Conservation (phyloP, 1,140 invertebrate genomes). For the Drosophila lowei region DNA sequence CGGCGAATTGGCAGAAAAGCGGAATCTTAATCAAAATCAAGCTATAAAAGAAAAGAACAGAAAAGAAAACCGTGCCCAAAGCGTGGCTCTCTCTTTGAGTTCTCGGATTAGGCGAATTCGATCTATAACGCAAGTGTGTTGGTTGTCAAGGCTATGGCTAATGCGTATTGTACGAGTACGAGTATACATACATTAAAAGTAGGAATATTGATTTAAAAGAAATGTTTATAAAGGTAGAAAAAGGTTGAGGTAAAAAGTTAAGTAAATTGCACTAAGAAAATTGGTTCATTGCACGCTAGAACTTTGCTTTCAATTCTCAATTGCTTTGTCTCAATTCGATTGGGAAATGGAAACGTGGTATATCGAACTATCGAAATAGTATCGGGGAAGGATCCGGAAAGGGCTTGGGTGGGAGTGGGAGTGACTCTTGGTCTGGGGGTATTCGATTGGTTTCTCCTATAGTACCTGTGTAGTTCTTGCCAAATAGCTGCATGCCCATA, state of each 20-base stretch:
- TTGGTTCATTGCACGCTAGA: slow-evolving; percentile 66
- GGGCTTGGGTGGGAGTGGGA: neutral
- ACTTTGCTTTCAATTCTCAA: slow-evolving; percentile 52
- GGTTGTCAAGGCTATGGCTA: slow-evolving; percentile 6
- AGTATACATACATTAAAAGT: slow-evolving; percentile 4
- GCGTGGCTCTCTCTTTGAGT: slow-evolving; percentile 36
- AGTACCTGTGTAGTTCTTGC: slow-evolving; percentile 94
- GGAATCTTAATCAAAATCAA: slow-evolving; percentile 25
- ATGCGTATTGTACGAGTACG: slow-evolving; percentile 1
- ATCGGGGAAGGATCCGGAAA: neutral
- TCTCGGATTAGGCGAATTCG: slow-evolving; percentile 29
- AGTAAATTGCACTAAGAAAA: slow-evolving; percentile 51
- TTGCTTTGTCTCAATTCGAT: slow-evolving; percentile 2
- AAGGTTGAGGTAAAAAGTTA: slow-evolving; percentile 28
- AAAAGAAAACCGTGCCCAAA: slow-evolving; percentile 67
- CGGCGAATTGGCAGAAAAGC: slow-evolving; percentile 35
- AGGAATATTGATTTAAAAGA: slow-evolving; percentile 24
- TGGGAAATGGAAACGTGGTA: neutral
- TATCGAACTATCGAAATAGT: no score
- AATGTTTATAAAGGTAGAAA: slow-evolving; percentile 22
- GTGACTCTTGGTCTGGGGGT: neutral
- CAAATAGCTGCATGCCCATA: slow-evolving; percentile 99
- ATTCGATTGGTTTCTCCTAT: slow-evolving; percentile 26
- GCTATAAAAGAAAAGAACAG: slow-evolving; percentile 12
- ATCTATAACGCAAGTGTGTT: slow-evolving; percentile 47